These are phyloP conservation scores for Archips xylosteana DNA, from an alignment of 2,888 invertebrate genomes.

Conservation along the genomic window DNA sequence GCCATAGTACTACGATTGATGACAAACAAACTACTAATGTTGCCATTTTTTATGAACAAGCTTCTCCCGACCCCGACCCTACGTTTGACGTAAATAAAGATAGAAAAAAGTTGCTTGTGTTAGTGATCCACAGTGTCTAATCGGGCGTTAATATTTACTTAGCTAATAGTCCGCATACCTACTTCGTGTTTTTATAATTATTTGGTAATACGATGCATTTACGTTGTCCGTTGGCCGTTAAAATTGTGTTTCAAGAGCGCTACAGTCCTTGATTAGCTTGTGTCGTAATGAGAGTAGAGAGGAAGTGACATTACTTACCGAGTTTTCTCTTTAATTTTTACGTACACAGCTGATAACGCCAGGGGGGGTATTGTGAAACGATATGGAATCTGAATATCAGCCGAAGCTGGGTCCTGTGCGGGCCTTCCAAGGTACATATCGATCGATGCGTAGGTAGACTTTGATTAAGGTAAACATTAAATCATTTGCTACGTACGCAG, in stretches of 20 bases:
- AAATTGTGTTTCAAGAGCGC: slow-evolving; percentile 10
- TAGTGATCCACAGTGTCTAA: slow-evolving; percentile 25
- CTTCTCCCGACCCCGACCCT: background rate
- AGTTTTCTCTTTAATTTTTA: slow-evolving; percentile 10
- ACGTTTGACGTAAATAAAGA: slow-evolving; percentile 36
- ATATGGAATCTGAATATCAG: slow-evolving; percentile 75
- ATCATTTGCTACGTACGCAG: slow-evolving; percentile 55
- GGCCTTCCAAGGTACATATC: slow-evolving; percentile 73
- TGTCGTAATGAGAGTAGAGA: background rate
- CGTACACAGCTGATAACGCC: background rate
- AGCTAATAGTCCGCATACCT: slow-evolving; percentile 10
- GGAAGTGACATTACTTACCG: background rate
- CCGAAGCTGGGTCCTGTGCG: slow-evolving; percentile 76
- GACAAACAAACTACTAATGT: background rate
- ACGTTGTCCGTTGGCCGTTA: slow-evolving; percentile 11
- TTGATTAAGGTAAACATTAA: slow-evolving; percentile 32
- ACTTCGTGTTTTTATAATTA: slow-evolving; percentile 5
- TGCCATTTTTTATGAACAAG: slow-evolving; percentile 11
- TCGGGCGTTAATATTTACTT: slow-evolving; percentile 40
- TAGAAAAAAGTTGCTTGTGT: slow-evolving; percentile 26
- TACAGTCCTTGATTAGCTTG: slow-evolving; percentile 26
- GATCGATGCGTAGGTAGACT: slow-evolving; percentile 18
- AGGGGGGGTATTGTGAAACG: background rate
- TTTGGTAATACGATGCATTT: slow-evolving; percentile 31
- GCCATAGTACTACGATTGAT: background rate